A percentile compares a stretch with the other conserved stretches of the same genome.
These are phyloP conservation scores for Amphipoea lucens DNA, from an alignment of 2,888 invertebrate species.

Conservation along the genomic window DNA sequence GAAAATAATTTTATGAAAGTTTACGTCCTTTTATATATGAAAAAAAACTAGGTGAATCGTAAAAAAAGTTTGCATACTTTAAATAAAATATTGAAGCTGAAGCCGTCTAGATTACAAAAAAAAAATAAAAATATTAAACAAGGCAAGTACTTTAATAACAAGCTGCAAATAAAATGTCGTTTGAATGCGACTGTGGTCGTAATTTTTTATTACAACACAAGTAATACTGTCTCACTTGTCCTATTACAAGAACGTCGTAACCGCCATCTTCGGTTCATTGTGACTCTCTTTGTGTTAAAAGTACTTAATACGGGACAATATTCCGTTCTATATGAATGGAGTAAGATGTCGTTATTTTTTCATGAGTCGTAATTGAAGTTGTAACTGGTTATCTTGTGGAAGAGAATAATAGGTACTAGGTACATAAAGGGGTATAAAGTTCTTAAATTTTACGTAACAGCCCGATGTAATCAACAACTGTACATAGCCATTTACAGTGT, in stretches of 20 bases:
- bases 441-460: constrained; percentile 28
- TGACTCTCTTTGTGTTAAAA: constrained; percentile 52
- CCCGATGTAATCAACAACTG: background rate
- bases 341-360: constrained; percentile 50
- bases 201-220: constrained; percentile 65
- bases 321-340: constrained; percentile 49
- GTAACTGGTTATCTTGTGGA: constrained; percentile 43
- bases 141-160: constrained; percentile 41
- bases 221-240: constrained; percentile 51
- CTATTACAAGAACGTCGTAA: constrained; percentile 51
- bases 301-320: constrained; percentile 50
- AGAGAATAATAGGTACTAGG: constrained; percentile 37
- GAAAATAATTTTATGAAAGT: background rate
- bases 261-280: constrained; percentile 49
- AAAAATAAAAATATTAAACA: constrained; percentile 27
- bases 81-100: background rate
- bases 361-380: constrained; percentile 57
- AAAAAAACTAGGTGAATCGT: background rate
- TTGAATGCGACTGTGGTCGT: constrained; percentile 63
- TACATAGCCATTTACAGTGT: background rate
- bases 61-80: background rate
- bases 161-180: constrained; percentile 60
- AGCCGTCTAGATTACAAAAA: constrained; percentile 10
- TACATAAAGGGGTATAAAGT: constrained; percentile 12
- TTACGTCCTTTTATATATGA: background rate